Conservation (phyloP, 1,140 invertebrate genomes). For the Papilio aristodemus region DNA sequence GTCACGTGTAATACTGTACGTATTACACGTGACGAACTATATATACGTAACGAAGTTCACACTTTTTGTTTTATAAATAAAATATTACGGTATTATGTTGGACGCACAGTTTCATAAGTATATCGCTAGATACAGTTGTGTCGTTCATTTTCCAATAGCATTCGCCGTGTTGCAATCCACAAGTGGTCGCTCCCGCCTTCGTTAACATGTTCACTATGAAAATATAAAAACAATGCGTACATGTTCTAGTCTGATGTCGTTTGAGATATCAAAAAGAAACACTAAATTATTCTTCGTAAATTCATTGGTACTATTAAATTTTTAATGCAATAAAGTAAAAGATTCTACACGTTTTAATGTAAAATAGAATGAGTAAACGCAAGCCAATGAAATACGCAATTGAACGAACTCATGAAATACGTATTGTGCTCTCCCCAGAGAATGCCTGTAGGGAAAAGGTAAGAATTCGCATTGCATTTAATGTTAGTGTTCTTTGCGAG, state of each 20-base stretch:
- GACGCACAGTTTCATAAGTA: not conserved
- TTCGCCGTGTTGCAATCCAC: conserved; percentile 26
- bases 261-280: not conserved
- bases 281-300: not conserved
- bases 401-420: conserved; percentile 20
- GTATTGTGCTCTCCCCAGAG: conserved; percentile 17
- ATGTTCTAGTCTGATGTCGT: not conserved
- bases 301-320: not conserved
- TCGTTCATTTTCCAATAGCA: conserved; percentile 28
- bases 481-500: not conserved
- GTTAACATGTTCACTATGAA: conserved; percentile 9
- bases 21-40: too few species aligned
- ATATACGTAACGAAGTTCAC: not conserved
- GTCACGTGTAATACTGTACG: too few species aligned
- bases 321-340: not conserved
- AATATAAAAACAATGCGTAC: not conserved
- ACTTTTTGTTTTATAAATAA: too few species aligned
- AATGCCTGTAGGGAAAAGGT: conserved; percentile 20
- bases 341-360: not conserved
- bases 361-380: not conserved
- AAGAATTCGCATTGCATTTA: conserved; percentile 17
- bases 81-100: not conserved
- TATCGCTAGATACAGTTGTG: not conserved
- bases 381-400: conserved; percentile 12
- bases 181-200: conserved; percentile 28